Conservation (phyloP, 2,888 invertebrate genomes). For the Sclerodermus sp. region DNA sequence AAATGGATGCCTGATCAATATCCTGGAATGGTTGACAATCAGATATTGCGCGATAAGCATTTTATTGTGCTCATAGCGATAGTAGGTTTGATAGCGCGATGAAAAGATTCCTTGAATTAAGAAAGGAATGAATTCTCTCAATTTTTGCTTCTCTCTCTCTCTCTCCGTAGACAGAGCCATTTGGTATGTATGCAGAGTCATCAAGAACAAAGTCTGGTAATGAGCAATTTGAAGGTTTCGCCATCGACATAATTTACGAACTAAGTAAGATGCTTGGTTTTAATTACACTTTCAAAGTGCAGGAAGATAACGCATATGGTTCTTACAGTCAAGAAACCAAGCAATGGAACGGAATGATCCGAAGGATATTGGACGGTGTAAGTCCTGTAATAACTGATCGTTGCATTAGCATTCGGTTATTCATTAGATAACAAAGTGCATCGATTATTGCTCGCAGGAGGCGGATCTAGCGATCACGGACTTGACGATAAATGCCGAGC, state of each 20-base stretch:
- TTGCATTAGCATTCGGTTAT: background rate
- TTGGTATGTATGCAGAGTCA: conserved; percentile 82
- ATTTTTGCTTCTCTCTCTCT: too few relatives aligned
- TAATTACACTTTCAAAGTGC: conserved; percentile 77
- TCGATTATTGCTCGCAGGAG: conserved; percentile 61
- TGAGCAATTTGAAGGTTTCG: conserved; percentile 82
- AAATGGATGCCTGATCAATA: conserved; percentile 55
- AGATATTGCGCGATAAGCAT: conserved; percentile 71
- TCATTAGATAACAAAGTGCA: background rate
- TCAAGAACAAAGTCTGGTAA: conserved; percentile 70
- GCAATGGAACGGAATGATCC: conserved; percentile 76
- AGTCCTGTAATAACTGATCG: conserved; percentile 32
- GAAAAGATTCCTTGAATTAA: too few relatives aligned
- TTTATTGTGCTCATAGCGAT: conserved; percentile 72
- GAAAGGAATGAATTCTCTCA: too few relatives aligned
- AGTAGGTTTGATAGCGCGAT: conserved; percentile 61
- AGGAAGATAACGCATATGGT: conserved; percentile 77
- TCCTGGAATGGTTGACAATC: conserved; percentile 56
- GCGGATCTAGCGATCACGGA: conserved; percentile 91
- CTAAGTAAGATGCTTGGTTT: conserved; percentile 81
- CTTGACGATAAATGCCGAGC: conserved; percentile 81
- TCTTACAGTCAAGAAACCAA: conserved; percentile 64
- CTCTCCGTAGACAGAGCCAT: conserved; percentile 90
- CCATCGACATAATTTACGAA: conserved; percentile 82
- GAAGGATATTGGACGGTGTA: conserved; percentile 72